Conservation (phyloP, 2,888 invertebrate species). For the Malacosoma neustria region DNA sequence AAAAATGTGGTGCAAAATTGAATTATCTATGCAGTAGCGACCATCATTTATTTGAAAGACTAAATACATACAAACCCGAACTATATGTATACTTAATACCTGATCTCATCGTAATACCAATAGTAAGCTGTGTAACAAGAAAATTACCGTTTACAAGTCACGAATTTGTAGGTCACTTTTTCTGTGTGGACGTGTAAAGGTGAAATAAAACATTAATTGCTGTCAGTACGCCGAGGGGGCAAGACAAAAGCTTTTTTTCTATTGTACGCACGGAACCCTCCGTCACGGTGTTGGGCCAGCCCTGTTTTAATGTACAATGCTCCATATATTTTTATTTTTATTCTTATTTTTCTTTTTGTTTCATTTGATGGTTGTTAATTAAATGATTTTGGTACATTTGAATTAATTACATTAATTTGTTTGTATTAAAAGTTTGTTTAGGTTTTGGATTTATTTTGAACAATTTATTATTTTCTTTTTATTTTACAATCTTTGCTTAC, state of each 20-base stretch:
- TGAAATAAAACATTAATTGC: slow-evolving; percentile 68
- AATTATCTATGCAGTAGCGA: too few relatives aligned
- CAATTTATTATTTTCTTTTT: too few relatives aligned
- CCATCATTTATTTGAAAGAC: too few relatives aligned
- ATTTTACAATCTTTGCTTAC: too few relatives aligned
- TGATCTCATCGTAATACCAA: too few relatives aligned
- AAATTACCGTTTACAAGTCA: too few relatives aligned
- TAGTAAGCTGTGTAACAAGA: too few relatives aligned
- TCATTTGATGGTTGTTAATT: slow-evolving; percentile 1
- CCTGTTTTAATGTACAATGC: slow-evolving; percentile 21
- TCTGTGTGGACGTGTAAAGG: slow-evolving; percentile 31
- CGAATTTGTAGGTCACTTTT: neutral
- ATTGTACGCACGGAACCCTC: slow-evolving; percentile 54
- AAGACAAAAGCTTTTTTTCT: slow-evolving; percentile 61
- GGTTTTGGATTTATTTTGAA: too few relatives aligned
- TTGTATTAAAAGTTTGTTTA: too few relatives aligned
- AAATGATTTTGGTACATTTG: slow-evolving; percentile 2
- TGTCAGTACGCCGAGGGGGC: slow-evolving; percentile 47
- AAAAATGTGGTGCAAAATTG: too few relatives aligned
- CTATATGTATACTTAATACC: too few relatives aligned
- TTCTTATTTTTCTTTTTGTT: slow-evolving; percentile 1
- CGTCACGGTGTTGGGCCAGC: slow-evolving; percentile 43
- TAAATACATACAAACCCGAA: too few relatives aligned
- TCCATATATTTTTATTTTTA: slow-evolving; percentile 4
- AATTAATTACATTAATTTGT: neutral